A percentile compares a stretch with the other conserved stretches of the same genome.
These are phyloP conservation scores for Portevinia maculata DNA, from an alignment of 2,888 invertebrate species.

Conservation along the genomic window DNA sequence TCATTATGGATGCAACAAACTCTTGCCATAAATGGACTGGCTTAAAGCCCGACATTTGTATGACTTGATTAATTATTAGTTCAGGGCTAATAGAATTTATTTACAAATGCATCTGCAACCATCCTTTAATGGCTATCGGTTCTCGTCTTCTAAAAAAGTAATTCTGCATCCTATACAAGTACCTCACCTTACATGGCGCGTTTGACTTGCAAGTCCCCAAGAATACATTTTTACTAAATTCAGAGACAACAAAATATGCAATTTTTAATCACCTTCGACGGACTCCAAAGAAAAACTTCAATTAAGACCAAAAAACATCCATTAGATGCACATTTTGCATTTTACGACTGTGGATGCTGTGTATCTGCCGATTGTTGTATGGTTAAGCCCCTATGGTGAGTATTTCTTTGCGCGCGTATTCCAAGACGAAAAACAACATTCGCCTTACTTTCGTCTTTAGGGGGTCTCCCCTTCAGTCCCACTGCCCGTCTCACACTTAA, in stretches of 20 bases:
- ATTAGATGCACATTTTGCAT: constrained; percentile 47
- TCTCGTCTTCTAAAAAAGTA: neutral
- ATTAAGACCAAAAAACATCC: constrained; percentile 10
- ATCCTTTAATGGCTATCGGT: constrained; percentile 18
- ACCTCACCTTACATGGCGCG: constrained; percentile 12
- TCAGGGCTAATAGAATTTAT: constrained; percentile 34
- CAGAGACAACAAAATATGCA: neutral
- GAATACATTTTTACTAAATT: neutral
- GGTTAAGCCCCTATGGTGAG: constrained; percentile 28
- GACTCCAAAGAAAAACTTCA: constrained; percentile 7
- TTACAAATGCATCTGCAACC: constrained; percentile 6
- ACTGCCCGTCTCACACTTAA: constrained; percentile 1
- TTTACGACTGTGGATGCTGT: neutral
- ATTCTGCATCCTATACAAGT: neutral
- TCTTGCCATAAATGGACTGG: too few species aligned
- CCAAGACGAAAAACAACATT: constrained; percentile 10
- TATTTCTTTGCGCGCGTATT: constrained; percentile 11
- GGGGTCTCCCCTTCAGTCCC: neutral
- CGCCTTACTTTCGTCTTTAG: constrained; percentile 1
- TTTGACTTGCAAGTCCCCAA: neutral
- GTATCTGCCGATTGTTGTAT: constrained; percentile 1
- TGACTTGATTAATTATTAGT: constrained; percentile 21
- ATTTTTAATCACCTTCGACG: neutral
- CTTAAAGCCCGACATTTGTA: neutral
- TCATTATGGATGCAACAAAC: too few species aligned